A percentile compares a stretch with the other conserved stretches of the same genome.
These are phyloP conservation scores for Dicrurus megarhynchus DNA, from an alignment of 2,113 vertebrate genomes.

Conservation along the genomic window DNA sequence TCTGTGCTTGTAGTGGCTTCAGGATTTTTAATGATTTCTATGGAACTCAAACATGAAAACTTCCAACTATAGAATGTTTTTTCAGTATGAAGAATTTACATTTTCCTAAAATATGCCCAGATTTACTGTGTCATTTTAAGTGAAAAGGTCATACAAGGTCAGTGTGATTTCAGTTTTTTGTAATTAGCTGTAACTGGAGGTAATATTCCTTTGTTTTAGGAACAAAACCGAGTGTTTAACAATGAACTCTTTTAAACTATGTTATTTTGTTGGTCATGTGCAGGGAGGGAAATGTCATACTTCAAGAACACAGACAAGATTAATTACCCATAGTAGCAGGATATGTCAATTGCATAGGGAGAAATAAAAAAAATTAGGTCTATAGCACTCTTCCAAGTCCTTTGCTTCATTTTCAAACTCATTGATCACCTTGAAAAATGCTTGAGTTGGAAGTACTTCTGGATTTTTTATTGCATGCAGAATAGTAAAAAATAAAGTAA, in stretches of 20 bases:
- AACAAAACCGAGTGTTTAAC: not conserved
- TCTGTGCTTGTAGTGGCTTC: not conserved
- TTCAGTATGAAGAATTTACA: accelerated
- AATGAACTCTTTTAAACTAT: not conserved
- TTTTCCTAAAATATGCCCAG: not conserved
- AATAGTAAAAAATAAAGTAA: not conserved
- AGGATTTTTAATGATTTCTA: not conserved
- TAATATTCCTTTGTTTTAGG: not conserved
- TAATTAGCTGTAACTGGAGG: not conserved
- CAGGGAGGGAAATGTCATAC: not conserved
- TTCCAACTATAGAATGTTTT: not conserved
- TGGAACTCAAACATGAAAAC: not conserved
- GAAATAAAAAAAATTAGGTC: not conserved
- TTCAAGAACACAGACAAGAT: not conserved
- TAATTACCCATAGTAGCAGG: not conserved
- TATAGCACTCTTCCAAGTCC: not conserved
- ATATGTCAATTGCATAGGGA: not conserved
- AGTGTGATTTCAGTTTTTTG: not conserved
- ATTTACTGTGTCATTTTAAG: not conserved
- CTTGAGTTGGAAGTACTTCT: not conserved
- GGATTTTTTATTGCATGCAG: not conserved
- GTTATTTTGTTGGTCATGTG: not conserved
- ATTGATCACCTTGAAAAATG: not conserved
- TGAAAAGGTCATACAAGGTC: not conserved
- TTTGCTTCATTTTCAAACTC: not conserved